Evolutionary conservation across 2,797 vertebrate genomes (phyloP).

Genomic region (Dendrocincla fuliginosa): DNA sequence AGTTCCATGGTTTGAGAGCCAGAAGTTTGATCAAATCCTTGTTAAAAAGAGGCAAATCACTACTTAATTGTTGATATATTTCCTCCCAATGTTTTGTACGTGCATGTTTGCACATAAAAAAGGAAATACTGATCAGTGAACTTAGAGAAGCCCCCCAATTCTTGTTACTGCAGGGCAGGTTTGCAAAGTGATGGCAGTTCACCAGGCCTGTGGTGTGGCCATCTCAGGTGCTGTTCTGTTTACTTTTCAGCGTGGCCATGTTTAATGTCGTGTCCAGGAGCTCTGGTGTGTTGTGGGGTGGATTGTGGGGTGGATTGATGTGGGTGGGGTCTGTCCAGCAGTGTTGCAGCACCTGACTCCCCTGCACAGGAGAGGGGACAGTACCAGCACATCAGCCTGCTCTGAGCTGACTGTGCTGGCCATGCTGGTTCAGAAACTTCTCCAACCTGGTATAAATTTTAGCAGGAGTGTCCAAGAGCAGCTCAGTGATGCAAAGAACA

Average conservation of each 20-base stretch:
- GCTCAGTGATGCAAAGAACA: not conserved
- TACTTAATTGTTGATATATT: not conserved
- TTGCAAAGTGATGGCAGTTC: not conserved
- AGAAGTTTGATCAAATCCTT: not conserved
- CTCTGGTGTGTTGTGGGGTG: not conserved
- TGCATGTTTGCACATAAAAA: not conserved
- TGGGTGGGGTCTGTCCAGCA: not conserved
- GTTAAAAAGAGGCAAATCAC: not conserved
- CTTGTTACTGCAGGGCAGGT: not conserved
- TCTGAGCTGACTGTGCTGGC: not conserved
- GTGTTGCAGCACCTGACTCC: accelerated
- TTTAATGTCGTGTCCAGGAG: not conserved
- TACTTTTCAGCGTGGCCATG: not conserved
- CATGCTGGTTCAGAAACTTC: not conserved
- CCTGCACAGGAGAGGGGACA: not conserved
- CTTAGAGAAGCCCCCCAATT: not conserved
- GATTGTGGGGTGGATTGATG: too few species aligned
- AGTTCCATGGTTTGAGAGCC: not conserved
- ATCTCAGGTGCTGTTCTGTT: not conserved
- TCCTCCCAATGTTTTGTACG: not conserved
- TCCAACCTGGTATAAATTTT: not conserved
- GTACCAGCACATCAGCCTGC: not conserved
- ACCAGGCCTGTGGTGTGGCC: not conserved
- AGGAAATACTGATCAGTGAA: not conserved
- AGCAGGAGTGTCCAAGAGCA: not conserved